These are phyloP conservation scores for Ptychoptera contaminata DNA, from an alignment of 2,888 invertebrate genomes.

Conservation along the genomic window DNA sequence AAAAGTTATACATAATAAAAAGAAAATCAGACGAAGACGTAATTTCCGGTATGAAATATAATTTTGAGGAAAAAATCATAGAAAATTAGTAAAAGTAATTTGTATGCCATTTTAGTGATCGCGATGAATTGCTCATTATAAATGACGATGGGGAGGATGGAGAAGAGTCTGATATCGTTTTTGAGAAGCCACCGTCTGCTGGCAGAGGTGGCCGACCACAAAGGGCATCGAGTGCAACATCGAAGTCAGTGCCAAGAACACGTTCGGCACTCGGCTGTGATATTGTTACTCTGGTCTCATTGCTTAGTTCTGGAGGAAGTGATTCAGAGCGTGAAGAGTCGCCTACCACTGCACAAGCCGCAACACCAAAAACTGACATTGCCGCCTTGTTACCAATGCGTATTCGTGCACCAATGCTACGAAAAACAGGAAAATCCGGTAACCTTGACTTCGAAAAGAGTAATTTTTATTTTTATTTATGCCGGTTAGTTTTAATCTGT, in stretches of 20 bases:
- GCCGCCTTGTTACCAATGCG: conserved; percentile 11
- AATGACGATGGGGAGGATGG: neutral
- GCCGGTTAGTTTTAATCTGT: too few species aligned
- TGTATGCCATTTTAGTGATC: neutral
- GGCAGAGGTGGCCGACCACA: conserved; percentile 14
- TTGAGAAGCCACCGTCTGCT: conserved; percentile 4
- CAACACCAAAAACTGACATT: conserved; percentile 12
- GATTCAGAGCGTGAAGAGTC: conserved; percentile 38
- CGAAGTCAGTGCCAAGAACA: conserved; percentile 16
- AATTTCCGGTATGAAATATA: neutral
- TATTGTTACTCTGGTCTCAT: conserved; percentile 49
- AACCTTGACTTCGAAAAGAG: conserved; percentile 8
- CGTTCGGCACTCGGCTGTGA: conserved; percentile 25
- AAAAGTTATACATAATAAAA: conserved; percentile 13
- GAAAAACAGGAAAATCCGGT: conserved; percentile 31
- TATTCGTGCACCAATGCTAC: conserved; percentile 20
- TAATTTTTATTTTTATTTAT: neutral
- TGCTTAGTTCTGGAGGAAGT: conserved; percentile 48
- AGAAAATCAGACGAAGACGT: conserved; percentile 20
- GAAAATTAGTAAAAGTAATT: neutral
- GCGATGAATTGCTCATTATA: neutral
- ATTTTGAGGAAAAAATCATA: neutral
- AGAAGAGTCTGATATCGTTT: conserved; percentile 8
- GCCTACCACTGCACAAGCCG: conserved; percentile 9
- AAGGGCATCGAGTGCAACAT: neutral